Base-by-base conservation (phyloP, 1,140 invertebrate genomes). In the Camponotus pennsylvanicus region DNA sequence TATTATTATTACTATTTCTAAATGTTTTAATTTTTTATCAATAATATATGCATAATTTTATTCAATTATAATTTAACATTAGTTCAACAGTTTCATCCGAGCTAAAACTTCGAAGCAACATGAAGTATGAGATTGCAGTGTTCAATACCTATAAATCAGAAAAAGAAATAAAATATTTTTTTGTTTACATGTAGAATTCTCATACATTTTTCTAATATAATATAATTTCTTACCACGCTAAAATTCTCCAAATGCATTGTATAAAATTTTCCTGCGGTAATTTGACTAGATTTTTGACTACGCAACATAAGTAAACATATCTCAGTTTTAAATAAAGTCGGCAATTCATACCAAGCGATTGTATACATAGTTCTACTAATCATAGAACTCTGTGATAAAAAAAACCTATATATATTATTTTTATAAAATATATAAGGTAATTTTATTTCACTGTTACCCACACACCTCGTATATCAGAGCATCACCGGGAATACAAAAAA, bases 401-500 rank as follows among this genome's bases (percentile, higher is more conserved):
- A 40, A 61, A 21, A 63, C 21, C 59, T 61, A 7, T 52, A 2
- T 71, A 18, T 55, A 3, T 67, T 0, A 57, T 45, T 42, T 37
- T 78, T 42, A 27, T 52, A 52, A 52, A 3, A 52, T 52, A 18
- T 3, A n/a, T 21, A 4, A 3, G 9, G 9, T 64, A 64, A 59
- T 83, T 67, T 76, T 75, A 82, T 15, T 80, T n/a, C 6, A 69
- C 32, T 59, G 4, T 61, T 57, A 18, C 15, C 45, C 45, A 49
- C 15, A 42, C 85, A 93, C 92, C 84, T 93, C 76, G 40, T 40
- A 86, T 18, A 92, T 92, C 40, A 93, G 45, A 55, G 87, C 66
- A 66, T 92, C 92, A 49, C 92, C 92, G 11, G 92, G 92, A 73
- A 92, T 92, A 71, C 92, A 93, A 55, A 92, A 93, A 6, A 93